These are phyloP conservation scores for Accipiter cooperii DNA, from an alignment of 2,113 vertebrate species.

Conservation along the genomic window DNA sequence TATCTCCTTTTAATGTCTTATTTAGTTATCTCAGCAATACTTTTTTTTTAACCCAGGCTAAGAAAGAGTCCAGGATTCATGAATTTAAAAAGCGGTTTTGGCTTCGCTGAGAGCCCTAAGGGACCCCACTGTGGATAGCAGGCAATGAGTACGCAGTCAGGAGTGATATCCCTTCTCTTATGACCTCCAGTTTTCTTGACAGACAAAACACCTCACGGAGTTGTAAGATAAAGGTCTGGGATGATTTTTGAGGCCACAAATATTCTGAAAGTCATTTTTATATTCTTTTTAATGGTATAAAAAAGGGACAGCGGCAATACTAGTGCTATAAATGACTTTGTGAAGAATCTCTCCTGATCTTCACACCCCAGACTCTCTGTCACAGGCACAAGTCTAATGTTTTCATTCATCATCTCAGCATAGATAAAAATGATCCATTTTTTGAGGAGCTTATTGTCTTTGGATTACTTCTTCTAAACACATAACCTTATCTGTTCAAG, in stretches of 20 bases:
- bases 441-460: constrained; percentile 27
- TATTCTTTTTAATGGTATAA: constrained; percentile 24
- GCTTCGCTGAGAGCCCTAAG: not conserved
- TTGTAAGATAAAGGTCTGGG: constrained; percentile 5
- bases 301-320: constrained; percentile 21
- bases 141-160: not conserved
- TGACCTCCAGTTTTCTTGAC: constrained; percentile 5
- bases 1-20: not conserved
- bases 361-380: constrained; percentile 48
- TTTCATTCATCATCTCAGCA: constrained; percentile 44
- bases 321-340: constrained; percentile 32
- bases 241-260: constrained; percentile 40
- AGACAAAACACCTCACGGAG: not conserved
- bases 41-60: not conserved
- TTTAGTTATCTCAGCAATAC: not conserved
- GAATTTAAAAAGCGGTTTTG: not conserved
- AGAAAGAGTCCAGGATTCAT: not conserved
- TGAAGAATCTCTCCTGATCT: constrained; percentile 45
- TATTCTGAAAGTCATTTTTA: constrained; percentile 47
- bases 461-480: constrained; percentile 42
- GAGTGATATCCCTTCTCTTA: not conserved
- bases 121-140: not conserved
- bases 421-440: constrained; percentile 56
- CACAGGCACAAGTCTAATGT: constrained; percentile 51
- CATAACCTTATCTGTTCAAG: constrained; percentile 30